Evolutionary conservation across 2,113 vertebrate species (phyloP), one percentile per base, ranked within the genome.

Genomic region (Anguilla rostrata): DNA sequence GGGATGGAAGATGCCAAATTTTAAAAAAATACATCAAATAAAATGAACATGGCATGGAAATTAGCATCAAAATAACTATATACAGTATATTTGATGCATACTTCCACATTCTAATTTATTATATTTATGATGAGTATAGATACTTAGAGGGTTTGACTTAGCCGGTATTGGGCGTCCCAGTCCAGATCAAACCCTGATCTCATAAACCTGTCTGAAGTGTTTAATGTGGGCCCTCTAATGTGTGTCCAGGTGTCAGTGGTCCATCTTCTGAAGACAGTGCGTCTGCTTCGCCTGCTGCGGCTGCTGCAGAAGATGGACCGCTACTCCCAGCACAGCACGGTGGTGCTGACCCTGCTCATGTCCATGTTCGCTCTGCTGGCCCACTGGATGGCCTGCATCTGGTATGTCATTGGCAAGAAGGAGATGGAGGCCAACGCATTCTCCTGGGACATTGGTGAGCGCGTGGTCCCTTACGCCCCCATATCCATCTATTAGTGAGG

Each of bases 341-440:
- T 99, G 39, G 98, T 99, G 41, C 96, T 99, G 86, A 99, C 98
- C 0, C 95, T 99, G 84, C 97, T 99, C 84, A 99, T 99, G 98
- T 99, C 98, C 90, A 98, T 99, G 97, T 99, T 99, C 87, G 98
- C 98, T 16, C 96, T 99, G 90, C 95, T 99, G 84, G 98, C 97
- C 43, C 98, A 99, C 93, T 99, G 98, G 98, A 99, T 99, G 98
- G 98, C 98, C 39, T 99, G 98, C 93, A 98, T 99, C 96, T 99
- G 98, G 98, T 99, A 98, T 84, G 97, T 99, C 92, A 99, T 99
- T 71, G 98, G 98, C 90, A 99, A 97, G 91, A 98, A 97, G 95
- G 98, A 99, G 94, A 97, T 98, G 94, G 98, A 99, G 90, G 96
- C 97, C 93, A 98, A 98, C 57, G 94, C 96, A 18, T 94, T 97